A percentile compares a stretch with the other conserved stretches of the same genome.
Conservation (phyloP, 1,140 invertebrate species). For the Panagrolaimus sp. region DNA sequence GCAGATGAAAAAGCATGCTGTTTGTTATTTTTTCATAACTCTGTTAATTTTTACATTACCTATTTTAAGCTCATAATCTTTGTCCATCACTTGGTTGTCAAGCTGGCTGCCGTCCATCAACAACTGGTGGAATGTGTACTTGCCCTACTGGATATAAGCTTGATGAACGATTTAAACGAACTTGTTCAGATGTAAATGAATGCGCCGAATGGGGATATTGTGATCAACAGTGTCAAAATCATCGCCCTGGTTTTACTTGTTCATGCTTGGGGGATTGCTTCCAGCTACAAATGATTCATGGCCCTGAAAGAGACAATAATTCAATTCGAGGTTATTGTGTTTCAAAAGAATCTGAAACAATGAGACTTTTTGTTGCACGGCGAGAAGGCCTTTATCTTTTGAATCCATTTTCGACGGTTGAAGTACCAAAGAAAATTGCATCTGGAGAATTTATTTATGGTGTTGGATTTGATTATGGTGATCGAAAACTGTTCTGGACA, state of each 20-base stretch:
- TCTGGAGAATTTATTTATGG: slow-evolving; percentile 63
- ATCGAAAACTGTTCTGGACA: slow-evolving; percentile 80
- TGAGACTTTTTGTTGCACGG: slow-evolving; percentile 76
- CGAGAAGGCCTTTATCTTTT: slow-evolving; percentile 60
- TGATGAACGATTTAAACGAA: slow-evolving; percentile 72
- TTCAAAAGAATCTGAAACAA: slow-evolving; percentile 53
- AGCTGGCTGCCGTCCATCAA: slow-evolving; percentile 79
- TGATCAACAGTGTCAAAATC: slow-evolving; percentile 85
- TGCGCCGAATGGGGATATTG: slow-evolving; percentile 89
- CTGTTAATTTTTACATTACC: no score
- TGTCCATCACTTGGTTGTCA: slow-evolving; percentile 77
- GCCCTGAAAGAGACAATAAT: slow-evolving; percentile 65
- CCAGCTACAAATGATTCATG: slow-evolving; percentile 68
- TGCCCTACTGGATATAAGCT: slow-evolving; percentile 71
- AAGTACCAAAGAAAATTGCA: slow-evolving; percentile 69
- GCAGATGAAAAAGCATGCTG: slow-evolving; percentile 72
- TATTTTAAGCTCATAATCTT: slow-evolving; percentile 63
- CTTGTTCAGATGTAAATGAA: slow-evolving; percentile 84
- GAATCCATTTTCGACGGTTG: slow-evolving; percentile 53
- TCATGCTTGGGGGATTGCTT: slow-evolving; percentile 66
- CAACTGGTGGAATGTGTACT: slow-evolving; percentile 78
- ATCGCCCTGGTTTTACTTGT: slow-evolving; percentile 73
- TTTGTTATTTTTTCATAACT: no score
- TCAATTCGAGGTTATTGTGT: slow-evolving; percentile 49
- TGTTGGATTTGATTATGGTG: slow-evolving; percentile 76